These are phyloP conservation scores for Dicycla oo DNA, from an alignment of 2,888 invertebrate genomes.

Conservation along the genomic window DNA sequence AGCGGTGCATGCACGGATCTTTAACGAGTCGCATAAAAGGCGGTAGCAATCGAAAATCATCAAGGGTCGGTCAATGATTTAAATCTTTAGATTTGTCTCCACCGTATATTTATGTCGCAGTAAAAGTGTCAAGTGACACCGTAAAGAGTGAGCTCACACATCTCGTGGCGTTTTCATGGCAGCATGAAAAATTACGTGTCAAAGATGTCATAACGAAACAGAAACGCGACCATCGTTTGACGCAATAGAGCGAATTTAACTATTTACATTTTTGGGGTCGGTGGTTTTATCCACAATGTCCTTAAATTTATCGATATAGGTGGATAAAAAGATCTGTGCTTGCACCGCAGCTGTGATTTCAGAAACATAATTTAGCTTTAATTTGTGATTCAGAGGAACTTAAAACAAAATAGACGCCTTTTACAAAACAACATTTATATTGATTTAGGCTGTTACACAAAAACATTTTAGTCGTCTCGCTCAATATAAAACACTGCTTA, in stretches of 20 bases:
- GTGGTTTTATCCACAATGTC: neutral
- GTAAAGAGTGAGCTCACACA: neutral
- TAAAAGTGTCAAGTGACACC: too few relatives aligned
- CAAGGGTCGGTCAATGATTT: neutral
- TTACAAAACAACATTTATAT: slow-evolving; percentile 45
- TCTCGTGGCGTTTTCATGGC: neutral
- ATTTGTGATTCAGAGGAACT: slow-evolving; percentile 45
- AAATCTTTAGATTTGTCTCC: too few relatives aligned
- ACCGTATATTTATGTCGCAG: neutral
- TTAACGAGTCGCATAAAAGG: too few relatives aligned
- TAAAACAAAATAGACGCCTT: slow-evolving; percentile 31
- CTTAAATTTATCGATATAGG: neutral
- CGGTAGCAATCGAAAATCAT: neutral
- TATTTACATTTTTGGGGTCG: too few relatives aligned
- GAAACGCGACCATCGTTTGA: neutral
- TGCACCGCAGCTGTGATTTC: neutral
- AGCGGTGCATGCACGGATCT: neutral
- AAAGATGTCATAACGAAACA: neutral
- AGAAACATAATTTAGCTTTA: neutral
- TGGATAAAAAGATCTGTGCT: neutral
- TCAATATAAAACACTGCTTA: slow-evolving; percentile 59
- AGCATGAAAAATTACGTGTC: neutral
- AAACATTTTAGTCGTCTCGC: slow-evolving; percentile 42
- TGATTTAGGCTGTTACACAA: slow-evolving; percentile 34
- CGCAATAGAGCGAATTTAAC: neutral